Evolutionary conservation across 2,888 invertebrate species (phyloP), one percentile per base, ranked within the genome.

Genomic region (Andrena bucephala): DNA sequence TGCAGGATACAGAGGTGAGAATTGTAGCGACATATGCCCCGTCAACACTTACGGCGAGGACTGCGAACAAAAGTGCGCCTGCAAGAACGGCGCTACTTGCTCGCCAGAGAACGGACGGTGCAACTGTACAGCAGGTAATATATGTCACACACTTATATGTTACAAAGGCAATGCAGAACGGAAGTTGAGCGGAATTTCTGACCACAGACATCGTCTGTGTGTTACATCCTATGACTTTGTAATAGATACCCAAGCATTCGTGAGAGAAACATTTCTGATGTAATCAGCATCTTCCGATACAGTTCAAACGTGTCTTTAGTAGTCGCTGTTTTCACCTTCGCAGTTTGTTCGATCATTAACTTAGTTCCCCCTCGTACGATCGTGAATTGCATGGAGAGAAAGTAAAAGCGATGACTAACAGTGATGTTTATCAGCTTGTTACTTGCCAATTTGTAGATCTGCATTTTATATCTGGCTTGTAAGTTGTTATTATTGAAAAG

Each of bases 71-170:
- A 95, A 95, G 27, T 98, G 98, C 93, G 96, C 96, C 84, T 98
- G 98, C 94, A 95, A 95, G 89, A 97, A 98, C 94, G 96, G 96
- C 72, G 97, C 97, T 1, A 95, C 95, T 6, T 98, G 98, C 93
- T 96, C 96, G 1, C 95, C 96, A 33, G 97, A 98, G 94, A 97
- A 97, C 36, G 98, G 98, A 3, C 96, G 96, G 88, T 98, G 98
- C 93, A 95, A 96, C 82, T 98, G 98, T 92, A 95, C 96, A 10
- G 95, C 96, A 59, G 98, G 98, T 94, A 90, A 90, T 78, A 8
- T 20, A 20, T 20, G 20, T 20, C 63, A 57, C 16, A 62, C 27
- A 24, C 3, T 62, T 5, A n/a, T 71, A n/a, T n/a, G 6, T n/a
- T 8, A 31, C 13, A 20, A 42, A 27, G 29, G 1, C 20, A 54